These are phyloP conservation scores for Pygmarrhopalites habei DNA, from an alignment of 1,140 invertebrate species.

Conservation along the genomic window DNA sequence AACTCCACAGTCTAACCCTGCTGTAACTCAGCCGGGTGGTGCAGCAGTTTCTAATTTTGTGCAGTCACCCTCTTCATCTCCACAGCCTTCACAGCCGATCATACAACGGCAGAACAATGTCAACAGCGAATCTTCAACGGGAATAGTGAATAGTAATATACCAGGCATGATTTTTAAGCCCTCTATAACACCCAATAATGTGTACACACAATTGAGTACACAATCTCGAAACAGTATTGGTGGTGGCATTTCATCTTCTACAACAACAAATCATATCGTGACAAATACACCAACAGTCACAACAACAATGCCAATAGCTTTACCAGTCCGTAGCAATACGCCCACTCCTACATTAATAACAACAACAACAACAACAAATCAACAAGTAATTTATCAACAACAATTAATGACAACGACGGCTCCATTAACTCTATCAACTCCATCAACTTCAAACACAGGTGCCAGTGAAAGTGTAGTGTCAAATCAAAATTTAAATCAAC, in stretches of 20 bases:
- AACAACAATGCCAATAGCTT: too few species aligned
- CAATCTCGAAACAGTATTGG: not conserved
- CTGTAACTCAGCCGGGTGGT: not conserved
- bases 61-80: not conserved
- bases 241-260: not conserved
- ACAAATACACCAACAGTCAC: too few species aligned
- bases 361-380: not conserved
- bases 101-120: too few species aligned
- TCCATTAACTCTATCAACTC: slow-evolving; percentile 38
- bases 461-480: slow-evolving; percentile 35
- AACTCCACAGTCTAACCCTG: slow-evolving; percentile 8
- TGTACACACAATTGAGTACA: too few species aligned
- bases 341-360: too few species aligned
- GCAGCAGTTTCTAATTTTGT: not conserved
- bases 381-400: not conserved
- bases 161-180: too few species aligned
- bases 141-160: too few species aligned
- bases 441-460: slow-evolving; percentile 38
- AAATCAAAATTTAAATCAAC: slow-evolving; percentile 40
- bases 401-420: not conserved
- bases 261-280: not conserved
- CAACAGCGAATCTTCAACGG: too few species aligned
- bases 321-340: too few species aligned
- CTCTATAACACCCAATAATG: too few species aligned
- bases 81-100: not conserved